Evolutionary conservation across 2,113 vertebrate species (phyloP).

Genomic region (Reinhardtius hippoglossoides): DNA sequence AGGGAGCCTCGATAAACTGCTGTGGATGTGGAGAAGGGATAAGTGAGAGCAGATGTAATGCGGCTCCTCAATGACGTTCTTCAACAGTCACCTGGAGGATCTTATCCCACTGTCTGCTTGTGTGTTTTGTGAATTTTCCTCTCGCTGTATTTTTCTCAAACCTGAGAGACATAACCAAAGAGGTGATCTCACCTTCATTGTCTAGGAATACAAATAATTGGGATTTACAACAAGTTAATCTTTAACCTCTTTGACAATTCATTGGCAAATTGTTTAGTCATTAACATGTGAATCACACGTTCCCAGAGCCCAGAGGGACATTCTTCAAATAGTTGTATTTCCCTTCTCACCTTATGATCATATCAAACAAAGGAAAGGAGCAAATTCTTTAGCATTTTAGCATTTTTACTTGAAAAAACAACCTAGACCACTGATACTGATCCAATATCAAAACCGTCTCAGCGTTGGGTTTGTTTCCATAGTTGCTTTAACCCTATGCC

Average conservation of each 20-base stretch:
- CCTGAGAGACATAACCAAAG: neutral
- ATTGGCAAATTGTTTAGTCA: neutral
- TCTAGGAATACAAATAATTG: neutral
- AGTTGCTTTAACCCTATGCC: too few relatives aligned
- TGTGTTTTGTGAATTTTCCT: too few relatives aligned
- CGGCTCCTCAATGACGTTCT: slow-evolving; percentile 3
- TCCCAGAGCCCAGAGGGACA: neutral
- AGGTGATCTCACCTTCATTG: too few relatives aligned
- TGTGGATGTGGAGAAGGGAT: neutral
- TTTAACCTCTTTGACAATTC: neutral
- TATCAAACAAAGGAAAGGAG: too few relatives aligned
- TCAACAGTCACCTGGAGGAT: neutral
- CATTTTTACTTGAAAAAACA: too few relatives aligned
- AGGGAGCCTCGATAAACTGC: neutral
- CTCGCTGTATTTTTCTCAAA: neutral
- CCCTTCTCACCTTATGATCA: too few relatives aligned
- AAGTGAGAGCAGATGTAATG: slow-evolving; percentile 4
- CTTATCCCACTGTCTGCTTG: neutral
- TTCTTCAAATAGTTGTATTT: too few relatives aligned
- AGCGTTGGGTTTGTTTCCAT: too few relatives aligned
- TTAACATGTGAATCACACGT: neutral
- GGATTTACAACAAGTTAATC: neutral
- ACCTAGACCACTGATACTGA: too few relatives aligned
- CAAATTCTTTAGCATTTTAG: too few relatives aligned
- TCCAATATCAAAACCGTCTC: too few relatives aligned